These are phyloP conservation scores for Pelobates fuscus DNA, from an alignment of 2,113 vertebrate genomes.

Conservation along the genomic window DNA sequence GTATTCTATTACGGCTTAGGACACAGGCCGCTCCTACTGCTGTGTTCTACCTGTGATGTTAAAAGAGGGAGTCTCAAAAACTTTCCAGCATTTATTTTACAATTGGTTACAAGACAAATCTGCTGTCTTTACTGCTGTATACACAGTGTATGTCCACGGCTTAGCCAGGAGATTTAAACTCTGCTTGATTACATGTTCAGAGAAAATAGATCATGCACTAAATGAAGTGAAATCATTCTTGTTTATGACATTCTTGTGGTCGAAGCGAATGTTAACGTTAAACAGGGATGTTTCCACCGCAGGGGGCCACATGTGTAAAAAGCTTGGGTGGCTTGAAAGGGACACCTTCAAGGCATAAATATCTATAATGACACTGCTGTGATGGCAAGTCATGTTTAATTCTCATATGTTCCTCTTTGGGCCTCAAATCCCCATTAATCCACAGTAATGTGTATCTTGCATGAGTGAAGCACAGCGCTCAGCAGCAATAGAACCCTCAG, in stretches of 20 bases:
- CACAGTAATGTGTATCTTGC: no score
- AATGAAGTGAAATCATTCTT: background rate
- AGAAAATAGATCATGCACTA: background rate
- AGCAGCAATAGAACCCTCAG: no score
- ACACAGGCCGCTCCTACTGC: background rate
- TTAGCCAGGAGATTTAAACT: background rate
- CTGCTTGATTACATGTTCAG: background rate
- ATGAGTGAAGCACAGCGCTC: no score
- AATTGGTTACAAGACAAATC: background rate
- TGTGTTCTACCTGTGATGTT: background rate
- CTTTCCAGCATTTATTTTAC: constrained; percentile 16
- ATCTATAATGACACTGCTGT: no score
- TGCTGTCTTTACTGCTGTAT: constrained; percentile 2
- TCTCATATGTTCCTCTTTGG: no score
- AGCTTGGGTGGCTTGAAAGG: no score
- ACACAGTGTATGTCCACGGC: background rate
- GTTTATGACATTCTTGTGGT: background rate
- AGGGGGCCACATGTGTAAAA: background rate
- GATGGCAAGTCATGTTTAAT: no score
- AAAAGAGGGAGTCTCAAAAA: background rate
- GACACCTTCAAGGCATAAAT: no score
- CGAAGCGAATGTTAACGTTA: background rate
- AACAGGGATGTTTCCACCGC: constrained; percentile 4
- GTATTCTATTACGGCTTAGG: background rate
- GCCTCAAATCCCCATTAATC: no score